Conservation (phyloP, 2,113 vertebrate species). For the Scartelaos histophorus region DNA sequence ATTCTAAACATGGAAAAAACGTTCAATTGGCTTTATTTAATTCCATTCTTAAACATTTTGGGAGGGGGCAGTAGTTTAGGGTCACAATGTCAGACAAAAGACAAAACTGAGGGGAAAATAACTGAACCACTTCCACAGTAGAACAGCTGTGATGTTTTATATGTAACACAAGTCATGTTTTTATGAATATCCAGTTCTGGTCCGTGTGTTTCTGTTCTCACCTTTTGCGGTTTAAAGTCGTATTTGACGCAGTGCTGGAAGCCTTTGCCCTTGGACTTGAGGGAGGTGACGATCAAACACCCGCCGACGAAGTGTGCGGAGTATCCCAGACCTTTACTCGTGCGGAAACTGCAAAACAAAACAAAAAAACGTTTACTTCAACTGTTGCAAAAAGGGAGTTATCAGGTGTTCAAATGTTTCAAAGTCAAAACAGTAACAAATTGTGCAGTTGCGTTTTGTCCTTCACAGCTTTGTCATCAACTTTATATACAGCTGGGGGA, state of each 20-base stretch:
- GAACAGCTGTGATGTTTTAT: too few relatives aligned
- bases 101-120: too few relatives aligned
- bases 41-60: too few relatives aligned
- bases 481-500: too few relatives aligned
- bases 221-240: slow-evolving; percentile 99
- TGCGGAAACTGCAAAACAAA: slow-evolving; percentile 86
- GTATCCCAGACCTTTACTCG: slow-evolving; percentile 96
- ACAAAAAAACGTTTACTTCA: neutral
- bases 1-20: too few relatives aligned
- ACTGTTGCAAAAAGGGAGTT: neutral
- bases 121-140: too few relatives aligned
- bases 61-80: too few relatives aligned
- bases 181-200: too few relatives aligned
- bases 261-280: slow-evolving; percentile 98
- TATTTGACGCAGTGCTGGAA: slow-evolving; percentile 99
- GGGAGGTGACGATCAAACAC: slow-evolving; percentile 94
- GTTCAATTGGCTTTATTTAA: too few relatives aligned
- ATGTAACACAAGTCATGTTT: too few relatives aligned
- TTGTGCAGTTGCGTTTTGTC: neutral
- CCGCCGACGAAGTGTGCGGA: slow-evolving; percentile 97
- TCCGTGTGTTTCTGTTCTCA: slow-evolving; percentile 51
- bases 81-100: too few relatives aligned
- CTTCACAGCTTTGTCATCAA: too few relatives aligned
- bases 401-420: neutral
- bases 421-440: neutral